Evolutionary conservation across 1,140 invertebrate genomes (phyloP).

Genomic region (Drosophila pseudoobscura): DNA sequence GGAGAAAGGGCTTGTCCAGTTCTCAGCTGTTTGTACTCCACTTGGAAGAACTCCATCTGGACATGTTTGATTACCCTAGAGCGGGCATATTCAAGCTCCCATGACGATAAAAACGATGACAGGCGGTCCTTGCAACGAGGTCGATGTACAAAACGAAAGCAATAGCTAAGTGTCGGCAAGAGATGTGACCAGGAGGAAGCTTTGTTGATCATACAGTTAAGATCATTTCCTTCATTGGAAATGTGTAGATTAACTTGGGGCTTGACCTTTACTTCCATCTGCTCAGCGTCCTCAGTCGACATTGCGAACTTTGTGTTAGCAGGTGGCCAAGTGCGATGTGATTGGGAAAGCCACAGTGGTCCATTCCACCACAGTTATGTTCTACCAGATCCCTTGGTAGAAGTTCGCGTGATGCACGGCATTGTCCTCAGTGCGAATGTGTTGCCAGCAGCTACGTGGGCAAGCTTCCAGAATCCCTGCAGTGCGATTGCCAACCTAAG

Average conservation of each 20-base stretch:
- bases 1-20: no score
- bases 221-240: background rate
- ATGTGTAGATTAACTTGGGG: background rate
- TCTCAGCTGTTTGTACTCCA: background rate
- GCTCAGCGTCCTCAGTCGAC: no score
- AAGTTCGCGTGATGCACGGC: slow-evolving; percentile 53
- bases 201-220: no score
- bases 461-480: background rate
- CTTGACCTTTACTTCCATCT: background rate
- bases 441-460: slow-evolving; percentile 13
- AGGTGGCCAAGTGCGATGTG: slow-evolving; percentile 4
- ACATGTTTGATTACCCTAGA: background rate
- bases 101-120: background rate
- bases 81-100: background rate
- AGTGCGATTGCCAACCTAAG: no score
- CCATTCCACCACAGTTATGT: slow-evolving; percentile 2
- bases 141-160: no score
- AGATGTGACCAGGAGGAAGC: no score
- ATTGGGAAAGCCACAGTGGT: background rate
- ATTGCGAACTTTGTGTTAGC: no score
- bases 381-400: slow-evolving; percentile 15
- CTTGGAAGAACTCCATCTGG: background rate
- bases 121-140: background rate
- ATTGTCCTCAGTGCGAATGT: slow-evolving; percentile 69
- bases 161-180: background rate